phyloP scores from a whole-genome alignment of 35 echinoderm and acorn worm species.

The Patiria miniata region DNA sequence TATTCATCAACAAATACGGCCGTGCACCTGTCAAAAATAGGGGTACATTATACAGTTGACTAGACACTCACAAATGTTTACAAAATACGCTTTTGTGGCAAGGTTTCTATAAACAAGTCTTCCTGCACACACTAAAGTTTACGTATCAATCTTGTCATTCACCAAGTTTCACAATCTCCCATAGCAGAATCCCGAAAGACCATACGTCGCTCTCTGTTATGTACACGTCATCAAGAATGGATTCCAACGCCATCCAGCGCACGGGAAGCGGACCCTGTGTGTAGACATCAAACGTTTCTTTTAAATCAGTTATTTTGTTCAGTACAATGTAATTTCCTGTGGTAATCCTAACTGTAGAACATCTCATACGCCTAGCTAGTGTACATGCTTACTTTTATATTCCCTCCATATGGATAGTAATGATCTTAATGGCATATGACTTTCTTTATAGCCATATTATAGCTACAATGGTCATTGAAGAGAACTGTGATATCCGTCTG shows the following conservation, averaged over 20 bases:
- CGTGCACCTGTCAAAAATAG: conserved; percentile 40
- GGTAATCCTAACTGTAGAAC: background rate
- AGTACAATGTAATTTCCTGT: background rate
- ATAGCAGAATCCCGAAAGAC: conserved; percentile 84
- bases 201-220: conserved; percentile 83
- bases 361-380: background rate
- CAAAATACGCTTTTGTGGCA: background rate
- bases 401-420: background rate
- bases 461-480: background rate
- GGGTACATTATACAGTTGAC: background rate
- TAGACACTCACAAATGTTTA: background rate
- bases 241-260: conserved; percentile 88
- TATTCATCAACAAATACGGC: conserved; percentile 62
- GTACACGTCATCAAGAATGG: conserved; percentile 72
- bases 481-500: background rate
- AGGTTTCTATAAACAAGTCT: no score
- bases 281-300: background rate
- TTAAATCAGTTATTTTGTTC: background rate
- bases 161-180: conserved; percentile 92
- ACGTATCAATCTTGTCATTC: no score
- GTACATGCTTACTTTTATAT: background rate
- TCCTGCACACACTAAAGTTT: no score
- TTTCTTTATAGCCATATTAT: no score
- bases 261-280: conserved; percentile 41
- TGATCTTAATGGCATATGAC: background rate